Conservation (phyloP, 1,140 invertebrate species). For the Palaemon carinicauda region DNA sequence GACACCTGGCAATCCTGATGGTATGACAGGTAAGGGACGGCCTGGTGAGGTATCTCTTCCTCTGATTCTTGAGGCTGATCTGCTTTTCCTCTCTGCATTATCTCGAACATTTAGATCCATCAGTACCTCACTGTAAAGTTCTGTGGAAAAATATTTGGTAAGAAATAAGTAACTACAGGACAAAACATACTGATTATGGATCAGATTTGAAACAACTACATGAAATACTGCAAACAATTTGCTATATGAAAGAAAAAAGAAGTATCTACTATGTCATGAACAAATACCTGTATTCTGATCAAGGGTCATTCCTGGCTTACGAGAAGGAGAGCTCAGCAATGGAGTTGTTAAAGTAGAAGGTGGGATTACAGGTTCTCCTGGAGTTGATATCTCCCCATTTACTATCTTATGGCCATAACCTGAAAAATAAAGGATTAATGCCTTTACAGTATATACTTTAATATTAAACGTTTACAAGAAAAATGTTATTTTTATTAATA, state of each 20-base stretch:
- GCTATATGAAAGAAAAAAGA: no score
- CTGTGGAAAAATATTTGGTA: background rate
- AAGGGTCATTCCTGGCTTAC: conserved; percentile 4
- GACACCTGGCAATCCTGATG: conserved; percentile 69
- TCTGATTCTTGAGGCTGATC: background rate
- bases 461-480: no score
- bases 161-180: background rate
- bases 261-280: no score
- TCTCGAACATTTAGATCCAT: conserved; percentile 31
- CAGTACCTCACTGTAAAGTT: conserved; percentile 36
- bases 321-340: background rate
- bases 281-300: conserved; percentile 17
- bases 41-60: conserved; percentile 9
- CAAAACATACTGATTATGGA: background rate
- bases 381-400: conserved; percentile 27
- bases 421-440: background rate
- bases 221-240: no score
- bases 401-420: conserved; percentile 6
- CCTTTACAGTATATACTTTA: background rate
- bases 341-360: background rate
- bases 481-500: no score
- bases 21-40: conserved; percentile 64
- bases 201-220: no score
- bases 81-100: conserved; percentile 12
- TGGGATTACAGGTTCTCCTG: conserved; percentile 12